phyloP scores from a whole-genome alignment of 2,797 vertebrate genomes.

The Dendrocincla tyrannina region DNA sequence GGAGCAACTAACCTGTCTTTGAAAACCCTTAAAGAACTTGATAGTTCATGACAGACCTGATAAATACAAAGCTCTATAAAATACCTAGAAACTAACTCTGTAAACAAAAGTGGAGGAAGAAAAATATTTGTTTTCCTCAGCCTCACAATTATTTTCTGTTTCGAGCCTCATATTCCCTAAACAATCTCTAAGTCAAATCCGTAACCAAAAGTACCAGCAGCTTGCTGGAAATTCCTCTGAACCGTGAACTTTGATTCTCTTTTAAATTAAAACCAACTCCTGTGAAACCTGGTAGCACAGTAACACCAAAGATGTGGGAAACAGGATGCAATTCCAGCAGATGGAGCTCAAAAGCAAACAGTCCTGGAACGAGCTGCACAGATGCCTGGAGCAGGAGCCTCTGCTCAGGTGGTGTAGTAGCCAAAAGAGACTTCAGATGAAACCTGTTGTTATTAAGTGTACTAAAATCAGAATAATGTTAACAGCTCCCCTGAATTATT shows the following conservation, averaged over 20 bases:
- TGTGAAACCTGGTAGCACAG: background rate
- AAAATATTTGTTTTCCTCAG: background rate
- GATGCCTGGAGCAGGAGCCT: background rate
- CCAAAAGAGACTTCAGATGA: background rate
- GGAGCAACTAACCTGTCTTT: background rate
- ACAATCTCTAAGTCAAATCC: background rate
- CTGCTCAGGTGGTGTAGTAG: background rate
- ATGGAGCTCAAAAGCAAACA: constrained; percentile 66
- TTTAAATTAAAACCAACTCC: background rate
- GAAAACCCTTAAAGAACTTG: constrained; percentile 6
- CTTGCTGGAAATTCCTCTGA: constrained; percentile 29
- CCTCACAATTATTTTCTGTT: background rate
- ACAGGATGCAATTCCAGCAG: constrained; percentile 36
- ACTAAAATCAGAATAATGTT: background rate
- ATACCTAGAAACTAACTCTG: background rate
- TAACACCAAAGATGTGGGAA: constrained; percentile 17
- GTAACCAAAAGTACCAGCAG: background rate
- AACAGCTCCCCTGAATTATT: background rate
- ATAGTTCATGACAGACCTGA: background rate
- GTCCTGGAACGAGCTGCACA: background rate
- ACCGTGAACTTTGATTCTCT: background rate
- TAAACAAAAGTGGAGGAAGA: background rate
- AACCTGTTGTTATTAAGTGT: background rate
- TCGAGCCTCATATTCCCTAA: background rate
- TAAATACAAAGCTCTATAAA: background rate